phyloP scores from a whole-genome alignment of 2,113 vertebrate species.

The Cyanocitta stelleri region DNA sequence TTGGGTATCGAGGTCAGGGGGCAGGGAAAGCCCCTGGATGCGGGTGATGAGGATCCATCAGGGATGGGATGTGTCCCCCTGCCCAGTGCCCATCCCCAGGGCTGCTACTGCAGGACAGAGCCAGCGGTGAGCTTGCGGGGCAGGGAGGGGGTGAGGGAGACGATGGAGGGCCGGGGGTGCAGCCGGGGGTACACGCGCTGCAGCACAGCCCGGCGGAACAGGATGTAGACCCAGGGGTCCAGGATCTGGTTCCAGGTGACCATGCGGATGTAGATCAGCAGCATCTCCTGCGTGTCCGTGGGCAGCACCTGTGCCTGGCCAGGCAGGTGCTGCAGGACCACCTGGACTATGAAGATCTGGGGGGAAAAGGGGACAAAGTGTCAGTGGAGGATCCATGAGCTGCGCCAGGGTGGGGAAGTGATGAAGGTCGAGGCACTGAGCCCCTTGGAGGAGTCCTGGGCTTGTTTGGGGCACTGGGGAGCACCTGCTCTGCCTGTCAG shows the following conservation, averaged over 20 bases:
- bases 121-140: conserved; percentile 59
- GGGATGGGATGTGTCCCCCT: too few species aligned
- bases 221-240: conserved; percentile 97
- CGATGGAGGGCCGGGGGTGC: conserved; percentile 70
- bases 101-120: conserved; percentile 26
- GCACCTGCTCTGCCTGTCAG: background rate
- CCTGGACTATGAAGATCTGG: conserved; percentile 85
- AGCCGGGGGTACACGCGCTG: conserved; percentile 77
- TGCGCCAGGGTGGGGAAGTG: background rate
- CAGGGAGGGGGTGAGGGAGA: conserved; percentile 68
- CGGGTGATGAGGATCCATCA: background rate
- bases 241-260: conserved; percentile 97
- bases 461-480: background rate
- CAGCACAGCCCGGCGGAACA: conserved; percentile 86
- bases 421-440: background rate
- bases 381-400: background rate
- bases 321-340: conserved; percentile 57
- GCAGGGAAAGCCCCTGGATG: rapidly evolving
- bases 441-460: background rate
- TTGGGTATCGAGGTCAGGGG: rapidly evolving
- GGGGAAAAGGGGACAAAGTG: background rate
- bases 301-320: background rate
- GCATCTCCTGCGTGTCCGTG: conserved; percentile 31
- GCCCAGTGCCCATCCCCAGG: rapidly evolving
- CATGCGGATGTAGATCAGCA: conserved; percentile 87